Evolutionary conservation across 2,888 invertebrate genomes (phyloP), one percentile per base, ranked within the genome.

Genomic region (Hirtodrosophila confusa): DNA sequence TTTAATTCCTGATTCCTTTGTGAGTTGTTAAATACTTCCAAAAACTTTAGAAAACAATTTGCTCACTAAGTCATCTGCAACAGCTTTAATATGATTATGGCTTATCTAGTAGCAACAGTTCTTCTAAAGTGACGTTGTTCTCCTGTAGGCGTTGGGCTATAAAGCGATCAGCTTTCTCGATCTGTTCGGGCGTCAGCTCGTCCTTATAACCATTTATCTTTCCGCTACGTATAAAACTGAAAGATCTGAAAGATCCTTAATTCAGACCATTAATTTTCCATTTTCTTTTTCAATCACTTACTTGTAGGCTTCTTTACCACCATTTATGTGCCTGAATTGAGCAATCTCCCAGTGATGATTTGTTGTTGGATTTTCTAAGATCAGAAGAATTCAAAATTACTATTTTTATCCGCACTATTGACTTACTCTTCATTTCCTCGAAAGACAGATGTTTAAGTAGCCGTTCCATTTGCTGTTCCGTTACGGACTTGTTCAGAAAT

Each of bases 351-450:
- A 87, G 0, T 29, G 11, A 57, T 89, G 89, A 75, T 89, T 85
- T 2, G 86, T 80, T 11, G 70, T 86, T 5, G 83, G 79, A 67
- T 89, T 89, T 35, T 75, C 88, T 88, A 53, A 50, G 5, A 2
- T 5, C 11, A 31, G n/a, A 3, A 0, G 11, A 9, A 6, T 17
- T 8, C 3, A 9, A 11, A 6, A 2, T 10, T 3, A 27, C 23
- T 1, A 0, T 1, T 3, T 5, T 3, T 5, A 1, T 4, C 10
- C 1, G 31, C 0, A 54, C 3, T 0, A 31, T 31, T 1, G 3
- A 31, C 70, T 43, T n/a, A 87, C 87, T 80, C 50, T 86, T 85
- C 88, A 90, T 90, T 67, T 89, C 82, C 3, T 87, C 86, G 29
- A 90, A 90, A 0, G 89, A 84, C 0, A 90, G 75, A 66, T 90